Base-by-base conservation (phyloP, 2,797 vertebrate genomes). In the Pteronotus mesoamericanus region DNA sequence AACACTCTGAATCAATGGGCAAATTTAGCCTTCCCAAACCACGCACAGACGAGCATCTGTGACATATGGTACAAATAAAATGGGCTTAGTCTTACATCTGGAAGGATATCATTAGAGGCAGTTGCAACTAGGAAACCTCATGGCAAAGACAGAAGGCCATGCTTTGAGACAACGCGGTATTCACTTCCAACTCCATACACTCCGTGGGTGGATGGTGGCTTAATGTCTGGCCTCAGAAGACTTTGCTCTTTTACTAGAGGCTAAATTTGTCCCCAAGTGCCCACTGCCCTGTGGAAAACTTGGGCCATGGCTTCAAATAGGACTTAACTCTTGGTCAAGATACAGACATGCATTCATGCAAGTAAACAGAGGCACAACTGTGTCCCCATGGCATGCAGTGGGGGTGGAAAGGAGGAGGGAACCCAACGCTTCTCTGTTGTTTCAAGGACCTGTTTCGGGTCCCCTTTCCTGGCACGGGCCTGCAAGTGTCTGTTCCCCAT, bases 41-140 rank as follows among this genome's bases (percentile, higher is more conserved):
- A 0, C 37, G 82, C 72, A n/a, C 96, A 89, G 84, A 79, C 90
- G 94, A 96, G 90, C 84, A 57, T 57, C 94, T 37, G 72, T 46
- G 96, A 97, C 96, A 97, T 86, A 32, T 74, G 93, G 97, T 96
- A 93, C 92, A 66, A 97, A 98, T 97, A 95, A 95, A 96, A 83
- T 11, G 0, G 3, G 72, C 69, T 92, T 96, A 15, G 1, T 86
- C 85, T 91, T 94, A 59, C 53, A 69, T 53, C 84, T 34, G 74
- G 90, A 96, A 97, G 96, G 95, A 74, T 14, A 10, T 96, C 42
- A 24, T 96, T 94, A 93, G 94, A 82, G 96, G 96, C 79, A n/a
- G 97, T 44, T 94, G 85, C 96, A 94, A 91, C 53, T 57, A 66
- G 72, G 6, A 10, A 88, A n/a, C 48, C 55, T 75, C 78, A 37